phyloP scores from a whole-genome alignment of 1,140 invertebrate species.

The Belonocnema kinseyi region DNA sequence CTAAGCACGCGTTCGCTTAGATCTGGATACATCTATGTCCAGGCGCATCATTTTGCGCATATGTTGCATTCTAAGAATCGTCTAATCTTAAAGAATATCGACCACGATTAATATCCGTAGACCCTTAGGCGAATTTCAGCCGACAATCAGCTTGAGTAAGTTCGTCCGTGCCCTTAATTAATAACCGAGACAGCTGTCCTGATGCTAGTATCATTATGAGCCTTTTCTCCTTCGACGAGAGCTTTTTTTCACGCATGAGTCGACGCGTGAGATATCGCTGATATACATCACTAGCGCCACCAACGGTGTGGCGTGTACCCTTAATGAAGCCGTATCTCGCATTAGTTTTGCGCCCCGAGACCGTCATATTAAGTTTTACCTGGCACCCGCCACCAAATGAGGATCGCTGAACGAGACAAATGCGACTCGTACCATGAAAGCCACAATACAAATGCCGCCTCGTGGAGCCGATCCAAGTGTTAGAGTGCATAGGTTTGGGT shows the following conservation, averaged over 20 bases:
- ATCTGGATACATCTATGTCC: neutral
- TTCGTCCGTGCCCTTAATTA: conserved; percentile 70
- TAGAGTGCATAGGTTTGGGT: neutral
- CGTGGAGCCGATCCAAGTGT: neutral
- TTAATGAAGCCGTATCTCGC: conserved; percentile 64
- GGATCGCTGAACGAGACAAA: conserved; percentile 25
- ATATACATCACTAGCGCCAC: conserved; percentile 69
- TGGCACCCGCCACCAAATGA: conserved; percentile 13
- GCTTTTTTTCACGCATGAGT: conserved; percentile 47
- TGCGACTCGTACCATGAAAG: conserved; percentile 15
- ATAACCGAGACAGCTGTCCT: conserved; percentile 69
- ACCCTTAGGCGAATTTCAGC: conserved; percentile 64
- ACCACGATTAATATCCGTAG: conserved; percentile 67
- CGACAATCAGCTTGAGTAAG: conserved; percentile 53
- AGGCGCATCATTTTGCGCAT: conserved; percentile 35
- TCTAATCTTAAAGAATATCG: conserved; percentile 62
- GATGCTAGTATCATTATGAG: conserved; percentile 68
- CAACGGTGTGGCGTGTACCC: conserved; percentile 55
- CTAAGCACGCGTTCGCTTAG: too few species aligned
- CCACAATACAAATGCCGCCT: conserved; percentile 19
- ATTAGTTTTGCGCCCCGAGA: conserved; percentile 33
- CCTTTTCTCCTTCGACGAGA: conserved; percentile 57
- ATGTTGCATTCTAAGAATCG: conserved; percentile 43
- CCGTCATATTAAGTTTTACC: conserved; percentile 19
- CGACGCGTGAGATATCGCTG: conserved; percentile 62